Conservation (phyloP, 1,140 invertebrate genomes). For the Carposina sasakii region DNA sequence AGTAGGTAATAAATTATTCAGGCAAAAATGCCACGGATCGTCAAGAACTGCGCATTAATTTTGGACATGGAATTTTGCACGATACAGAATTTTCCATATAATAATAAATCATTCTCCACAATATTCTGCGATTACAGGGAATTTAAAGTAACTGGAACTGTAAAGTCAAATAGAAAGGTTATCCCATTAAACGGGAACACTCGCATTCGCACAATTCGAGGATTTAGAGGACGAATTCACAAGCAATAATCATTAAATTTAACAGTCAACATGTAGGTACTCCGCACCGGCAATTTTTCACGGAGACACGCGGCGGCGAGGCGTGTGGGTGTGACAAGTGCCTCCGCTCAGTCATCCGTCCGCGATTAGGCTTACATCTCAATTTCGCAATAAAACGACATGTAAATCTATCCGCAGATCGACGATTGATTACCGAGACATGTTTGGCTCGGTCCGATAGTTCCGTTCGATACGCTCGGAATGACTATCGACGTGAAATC, state of each 20-base stretch:
- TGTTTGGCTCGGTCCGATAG: constrained; percentile 50
- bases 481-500: constrained; percentile 49
- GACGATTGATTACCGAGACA: constrained; percentile 49
- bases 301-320: constrained; percentile 1
- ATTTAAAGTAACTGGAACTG: too few relatives aligned
- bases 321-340: constrained; percentile 18
- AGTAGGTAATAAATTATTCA: constrained; percentile 21
- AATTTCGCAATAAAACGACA: constrained; percentile 42
- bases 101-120: too few relatives aligned
- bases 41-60: constrained; percentile 13
- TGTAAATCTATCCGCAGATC: constrained; percentile 44
- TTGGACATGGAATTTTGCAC: too few relatives aligned
- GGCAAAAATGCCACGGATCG: constrained; percentile 9
- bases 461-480: constrained; percentile 53
- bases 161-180: too few relatives aligned
- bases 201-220: not conserved
- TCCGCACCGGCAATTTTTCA: constrained; percentile 11
- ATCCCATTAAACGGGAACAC: not conserved
- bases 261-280: not conserved
- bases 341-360: constrained; percentile 8
- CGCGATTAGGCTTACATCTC: constrained; percentile 21
- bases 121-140: too few relatives aligned
- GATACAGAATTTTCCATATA: too few relatives aligned
- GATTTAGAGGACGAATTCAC: not conserved
- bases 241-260: not conserved